phyloP scores from a whole-genome alignment of 2,797 vertebrate genomes.

The Sebastolobus altivelis region DNA sequence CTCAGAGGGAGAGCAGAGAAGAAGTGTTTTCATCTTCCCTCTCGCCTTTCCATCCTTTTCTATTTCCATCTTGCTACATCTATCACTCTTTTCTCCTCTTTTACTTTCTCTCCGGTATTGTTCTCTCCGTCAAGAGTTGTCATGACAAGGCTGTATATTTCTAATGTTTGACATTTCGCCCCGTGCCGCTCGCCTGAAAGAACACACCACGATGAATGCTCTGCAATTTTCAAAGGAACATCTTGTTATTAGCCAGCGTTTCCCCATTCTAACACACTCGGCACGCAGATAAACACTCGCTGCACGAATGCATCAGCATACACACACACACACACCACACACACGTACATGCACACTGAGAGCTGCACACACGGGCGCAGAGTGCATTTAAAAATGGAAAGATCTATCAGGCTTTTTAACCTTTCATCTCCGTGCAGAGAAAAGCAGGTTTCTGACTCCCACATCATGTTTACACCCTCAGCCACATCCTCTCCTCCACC shows the following conservation, averaged over 20 bases:
- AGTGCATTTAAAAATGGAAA: slow-evolving; percentile 74
- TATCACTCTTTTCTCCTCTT: slow-evolving; percentile 50
- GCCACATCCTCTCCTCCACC: slow-evolving; percentile 30
- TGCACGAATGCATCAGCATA: slow-evolving; percentile 22
- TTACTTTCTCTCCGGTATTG: slow-evolving; percentile 55
- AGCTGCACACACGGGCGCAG: slow-evolving; percentile 1
- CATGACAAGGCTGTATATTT: slow-evolving; percentile 75
- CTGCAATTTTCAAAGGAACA: slow-evolving; percentile 76
- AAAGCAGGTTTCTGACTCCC: slow-evolving; percentile 76
- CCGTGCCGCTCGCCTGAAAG: slow-evolving; percentile 66
- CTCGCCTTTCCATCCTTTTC: slow-evolving; percentile 55
- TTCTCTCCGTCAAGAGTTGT: slow-evolving; percentile 68
- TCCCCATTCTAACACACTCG: slow-evolving; percentile 45
- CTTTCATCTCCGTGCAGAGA: slow-evolving; percentile 76
- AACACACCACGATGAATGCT: slow-evolving; percentile 71
- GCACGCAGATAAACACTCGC: slow-evolving; percentile 52
- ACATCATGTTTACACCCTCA: slow-evolving; percentile 67
- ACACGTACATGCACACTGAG: neutral
- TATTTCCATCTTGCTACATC: slow-evolving; percentile 61
- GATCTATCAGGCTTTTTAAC: slow-evolving; percentile 80
- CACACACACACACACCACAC: neutral
- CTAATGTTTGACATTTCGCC: slow-evolving; percentile 75
- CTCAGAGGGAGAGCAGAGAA: slow-evolving; percentile 45
- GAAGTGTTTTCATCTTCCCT: slow-evolving; percentile 45
- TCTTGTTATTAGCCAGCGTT: slow-evolving; percentile 77